Conservation (phyloP, 2,113 vertebrate genomes). For the Tor tambroides region DNA sequence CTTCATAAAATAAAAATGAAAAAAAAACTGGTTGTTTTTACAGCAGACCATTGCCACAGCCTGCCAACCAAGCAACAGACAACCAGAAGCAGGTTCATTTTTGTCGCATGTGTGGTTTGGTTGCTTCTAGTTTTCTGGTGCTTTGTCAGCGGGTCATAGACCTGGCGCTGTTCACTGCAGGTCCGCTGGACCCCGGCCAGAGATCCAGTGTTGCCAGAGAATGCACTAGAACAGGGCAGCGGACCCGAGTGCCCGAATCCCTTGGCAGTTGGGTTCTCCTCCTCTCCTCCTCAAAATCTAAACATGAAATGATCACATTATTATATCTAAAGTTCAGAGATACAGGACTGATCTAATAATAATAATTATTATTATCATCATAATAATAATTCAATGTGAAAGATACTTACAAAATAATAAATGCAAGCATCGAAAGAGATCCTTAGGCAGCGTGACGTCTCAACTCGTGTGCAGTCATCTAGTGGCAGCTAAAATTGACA, state of each 20-base stretch:
- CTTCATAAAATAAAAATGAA: neutral
- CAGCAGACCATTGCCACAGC: conserved; percentile 31
- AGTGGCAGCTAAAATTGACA: neutral
- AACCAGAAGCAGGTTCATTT: conserved; percentile 53
- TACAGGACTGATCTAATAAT: neutral
- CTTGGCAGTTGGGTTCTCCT: conserved; percentile 41
- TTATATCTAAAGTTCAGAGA: neutral
- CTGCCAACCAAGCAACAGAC: conserved; percentile 59
- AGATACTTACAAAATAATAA: conserved; percentile 8
- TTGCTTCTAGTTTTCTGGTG: conserved; percentile 40
- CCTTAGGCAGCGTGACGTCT: neutral
- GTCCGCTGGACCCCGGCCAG: conserved; percentile 32
- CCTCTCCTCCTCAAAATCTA: conserved; percentile 30
- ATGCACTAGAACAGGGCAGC: conserved; percentile 18
- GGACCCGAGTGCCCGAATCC: conserved; percentile 46
- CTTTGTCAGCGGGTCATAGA: conserved; percentile 24
- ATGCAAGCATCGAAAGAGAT: conserved; percentile 36
- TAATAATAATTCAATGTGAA: neutral
- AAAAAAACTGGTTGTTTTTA: conserved; percentile 26
- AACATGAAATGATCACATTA: neutral
- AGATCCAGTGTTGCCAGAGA: conserved; percentile 1
- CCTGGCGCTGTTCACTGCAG: conserved; percentile 50
- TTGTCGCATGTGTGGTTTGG: neutral
- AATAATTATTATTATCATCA: too few species aligned
- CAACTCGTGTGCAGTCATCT: neutral